Evolutionary conservation across 64 coral and sea anemone genomes (phyloP), one percentile per base, ranked within the genome.

Genomic region (Pocillopora verrucosa): DNA sequence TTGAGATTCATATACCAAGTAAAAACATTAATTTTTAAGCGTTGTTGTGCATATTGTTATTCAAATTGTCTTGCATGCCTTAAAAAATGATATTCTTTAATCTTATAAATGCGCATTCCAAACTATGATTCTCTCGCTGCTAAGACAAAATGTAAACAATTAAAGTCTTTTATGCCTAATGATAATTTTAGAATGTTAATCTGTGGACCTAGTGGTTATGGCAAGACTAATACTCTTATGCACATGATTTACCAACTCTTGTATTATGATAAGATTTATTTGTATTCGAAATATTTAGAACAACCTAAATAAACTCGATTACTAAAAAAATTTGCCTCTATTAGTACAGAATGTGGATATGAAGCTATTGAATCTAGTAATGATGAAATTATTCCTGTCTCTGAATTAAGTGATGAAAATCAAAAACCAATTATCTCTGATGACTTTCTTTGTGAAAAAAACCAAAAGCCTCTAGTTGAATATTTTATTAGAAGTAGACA

Each of bases 401-500:
- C 10, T 68, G 19, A 87, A 73, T 36, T 87, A 58, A n/a, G 7
- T 14, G 1, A 36, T 72, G 69, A 70, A 15, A 73, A 87, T 7
- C 84, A 87, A 73, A 87, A 73, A 41, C 19, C 73, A 26, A 26
- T 87, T 36, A 72, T 72, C 34, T 73, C 35, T 56, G 84, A 87
- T 73, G 61, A 72, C 45, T 87, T 87, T 56, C 19, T 87, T 68
- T 87, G 84, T 87, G 64, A 82, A 30, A 82, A 73, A 38, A 81
- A 81, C 7, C 61, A 87, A 87, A 87, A 56, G 10, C 61, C 72
- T 24, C 20, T 77, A 2, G 36, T 77, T 61, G 36, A 62, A 24
- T 89, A 89, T 89, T 89, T 79, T 56, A 89, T 89, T 34, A 10
- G 87, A 16, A 73, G 73, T 15, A 22, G 87, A 62, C 72, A 78